Base-by-base conservation (phyloP, 2,797 vertebrate species). In the Thunnus albacares region DNA sequence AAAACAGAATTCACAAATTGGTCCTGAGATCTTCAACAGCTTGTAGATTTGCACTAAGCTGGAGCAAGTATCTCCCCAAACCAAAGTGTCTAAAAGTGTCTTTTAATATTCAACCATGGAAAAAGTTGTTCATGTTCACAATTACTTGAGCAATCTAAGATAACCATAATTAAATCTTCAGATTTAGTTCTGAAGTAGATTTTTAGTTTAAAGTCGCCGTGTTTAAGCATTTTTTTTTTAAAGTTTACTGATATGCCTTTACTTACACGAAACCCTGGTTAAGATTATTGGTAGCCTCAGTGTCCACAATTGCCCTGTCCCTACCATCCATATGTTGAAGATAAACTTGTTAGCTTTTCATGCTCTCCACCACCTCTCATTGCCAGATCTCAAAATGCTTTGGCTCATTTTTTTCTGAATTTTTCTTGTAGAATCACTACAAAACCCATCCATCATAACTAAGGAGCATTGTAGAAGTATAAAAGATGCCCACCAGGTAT, bases 1-100 rank as follows among this genome's bases (percentile, higher is more conserved):
- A 49, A 70, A 70, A 59, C 60, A 47, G 30, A 30, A 69, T 58
- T 75, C 22, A 28, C 7, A 49, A n/a, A 43, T 11, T 62, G 30
- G 28, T 57, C 28, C 33, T 9, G 38, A 67, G 18, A 45, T 59
- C 17, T 58, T 30, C 6, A 52, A 41, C 12, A 45, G 17, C 20
- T 49, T 17, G 45, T 2, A 49, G 45, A 49, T 49, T 49, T 49
- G 45, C 24, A 24, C 24, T 49, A 5, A 49, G 7, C 17, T 2
- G 7, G 10, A 14, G 6, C 6, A 45, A 58, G 30, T 35, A 24
- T 71, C 20, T 71, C 14, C 26, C 0, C 33, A 10, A 74, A 51
- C 15, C 7, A 38, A 15, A 72, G 41, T 24, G 24, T 24, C 24
- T 61, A 7, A 26, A 10, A 20, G 7, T 20, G 12, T 12, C 2